Evolutionary conservation across 1,140 invertebrate species (phyloP).

Genomic region (Drosophila rhopaloa): DNA sequence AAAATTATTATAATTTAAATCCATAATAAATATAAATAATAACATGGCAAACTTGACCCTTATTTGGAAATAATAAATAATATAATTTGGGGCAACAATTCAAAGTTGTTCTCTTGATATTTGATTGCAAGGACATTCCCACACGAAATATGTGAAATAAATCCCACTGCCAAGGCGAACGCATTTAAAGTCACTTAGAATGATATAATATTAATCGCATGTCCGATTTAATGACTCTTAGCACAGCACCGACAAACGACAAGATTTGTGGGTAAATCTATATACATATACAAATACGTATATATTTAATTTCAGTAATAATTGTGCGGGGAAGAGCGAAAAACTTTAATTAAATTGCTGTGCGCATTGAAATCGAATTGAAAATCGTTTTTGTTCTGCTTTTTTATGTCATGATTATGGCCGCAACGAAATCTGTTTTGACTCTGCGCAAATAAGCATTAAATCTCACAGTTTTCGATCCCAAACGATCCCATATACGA

Average conservation of each 20-base stretch:
- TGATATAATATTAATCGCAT: constrained; percentile 76
- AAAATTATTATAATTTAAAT: background rate
- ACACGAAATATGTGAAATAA: constrained; percentile 1
- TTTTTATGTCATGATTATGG: constrained; percentile 81
- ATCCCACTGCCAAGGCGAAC: constrained; percentile 19
- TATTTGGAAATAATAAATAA: too few relatives aligned
- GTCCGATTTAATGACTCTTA: constrained; percentile 74
- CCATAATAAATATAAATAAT: too few relatives aligned
- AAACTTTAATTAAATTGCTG: constrained; percentile 75
- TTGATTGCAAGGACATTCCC: background rate
- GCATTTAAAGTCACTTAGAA: constrained; percentile 69
- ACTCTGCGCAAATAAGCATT: constrained; percentile 82
- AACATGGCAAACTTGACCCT: too few relatives aligned
- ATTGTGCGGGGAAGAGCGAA: constrained; percentile 13
- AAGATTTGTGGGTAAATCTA: background rate
- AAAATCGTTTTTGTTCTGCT: constrained; percentile 81
- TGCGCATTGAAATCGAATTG: constrained; percentile 76
- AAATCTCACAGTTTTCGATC: constrained; percentile 70
- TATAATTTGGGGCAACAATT: too few relatives aligned
- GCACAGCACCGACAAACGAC: constrained; percentile 39
- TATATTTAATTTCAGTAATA: background rate
- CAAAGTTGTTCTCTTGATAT: too few relatives aligned
- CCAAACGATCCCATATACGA: constrained; percentile 17
- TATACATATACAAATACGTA: background rate
- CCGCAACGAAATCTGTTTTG: constrained; percentile 77